Conservation (phyloP, 2,888 invertebrate species). For the Auanema sp. region DNA sequence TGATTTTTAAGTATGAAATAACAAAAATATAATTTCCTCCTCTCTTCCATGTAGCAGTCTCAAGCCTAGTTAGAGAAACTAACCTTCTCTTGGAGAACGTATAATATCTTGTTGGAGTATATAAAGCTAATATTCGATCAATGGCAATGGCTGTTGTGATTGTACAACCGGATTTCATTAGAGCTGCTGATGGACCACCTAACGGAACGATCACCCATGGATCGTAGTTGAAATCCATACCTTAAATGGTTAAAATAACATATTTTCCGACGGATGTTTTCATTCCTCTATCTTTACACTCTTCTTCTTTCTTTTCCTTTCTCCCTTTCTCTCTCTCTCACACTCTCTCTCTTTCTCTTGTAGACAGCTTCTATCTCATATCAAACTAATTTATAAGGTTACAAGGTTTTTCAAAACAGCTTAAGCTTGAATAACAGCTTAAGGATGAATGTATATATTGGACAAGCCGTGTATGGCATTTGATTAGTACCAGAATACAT, state of each 20-base stretch:
- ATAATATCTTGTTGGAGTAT: slow-evolving; percentile 28
- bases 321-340: not conserved
- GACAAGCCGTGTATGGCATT: too few relatives aligned
- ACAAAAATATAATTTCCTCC: not conserved
- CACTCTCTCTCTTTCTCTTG: not conserved
- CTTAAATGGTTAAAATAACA: slow-evolving; percentile 14
- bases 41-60: not conserved
- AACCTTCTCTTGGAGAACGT: slow-evolving; percentile 25
- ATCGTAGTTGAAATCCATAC: slow-evolving; percentile 24
- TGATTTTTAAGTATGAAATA: too few relatives aligned
- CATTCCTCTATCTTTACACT: not conserved
- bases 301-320: not conserved
- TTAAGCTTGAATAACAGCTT: too few relatives aligned
- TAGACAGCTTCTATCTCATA: not conserved
- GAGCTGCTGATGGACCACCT: slow-evolving; percentile 27
- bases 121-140: slow-evolving; percentile 30
- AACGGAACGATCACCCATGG: slow-evolving; percentile 23
- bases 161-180: slow-evolving; percentile 36
- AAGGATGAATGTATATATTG: too few relatives aligned
- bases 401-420: too few relatives aligned
- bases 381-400: not conserved
- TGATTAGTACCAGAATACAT: too few relatives aligned
- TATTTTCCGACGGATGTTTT: not conserved
- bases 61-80: not conserved
- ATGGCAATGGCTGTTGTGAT: slow-evolving; percentile 31